Percentiles rank a stretch among this genome's conserved stretches.
Evolutionary conservation across 2,888 invertebrate species (phyloP).

Genomic region (Drosophila austrosaltans): DNA sequence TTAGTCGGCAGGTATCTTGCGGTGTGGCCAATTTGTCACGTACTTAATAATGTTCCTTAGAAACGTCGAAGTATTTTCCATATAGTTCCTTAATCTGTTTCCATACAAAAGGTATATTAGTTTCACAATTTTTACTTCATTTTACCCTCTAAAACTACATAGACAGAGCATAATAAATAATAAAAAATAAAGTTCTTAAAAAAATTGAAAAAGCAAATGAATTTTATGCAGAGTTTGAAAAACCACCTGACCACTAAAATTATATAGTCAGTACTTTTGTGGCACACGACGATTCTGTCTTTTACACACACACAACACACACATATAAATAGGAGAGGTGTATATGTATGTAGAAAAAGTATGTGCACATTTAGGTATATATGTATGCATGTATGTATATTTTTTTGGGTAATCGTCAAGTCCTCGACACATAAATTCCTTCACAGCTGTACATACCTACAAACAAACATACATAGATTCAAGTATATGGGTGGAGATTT

Average conservation of each 20-base stretch:
- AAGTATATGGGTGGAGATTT: slow-evolving; percentile 2
- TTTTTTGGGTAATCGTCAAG: slow-evolving; percentile 5
- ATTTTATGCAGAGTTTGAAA: too few relatives aligned
- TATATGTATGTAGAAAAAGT: neutral
- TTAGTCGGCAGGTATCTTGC: slow-evolving; percentile 16
- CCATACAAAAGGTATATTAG: neutral
- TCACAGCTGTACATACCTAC: neutral
- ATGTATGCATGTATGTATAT: neutral
- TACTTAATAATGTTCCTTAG: slow-evolving; percentile 12
- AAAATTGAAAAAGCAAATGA: too few relatives aligned
- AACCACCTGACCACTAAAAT: too few relatives aligned
- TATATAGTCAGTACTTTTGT: too few relatives aligned
- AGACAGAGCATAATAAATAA: too few relatives aligned
- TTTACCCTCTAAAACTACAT: neutral
- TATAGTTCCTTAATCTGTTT: neutral
- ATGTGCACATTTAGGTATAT: neutral
- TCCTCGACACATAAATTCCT: slow-evolving; percentile 10
- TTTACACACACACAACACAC: neutral
- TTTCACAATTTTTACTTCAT: neutral
- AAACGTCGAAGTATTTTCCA: slow-evolving; percentile 7
- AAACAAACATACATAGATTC: neutral
- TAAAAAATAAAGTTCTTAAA: too few relatives aligned
- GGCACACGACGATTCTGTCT: neutral
- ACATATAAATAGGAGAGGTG: neutral
- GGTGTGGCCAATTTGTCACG: slow-evolving; percentile 19